Percentiles rank a stretch among this genome's conserved stretches.
These are phyloP conservation scores for Myripristis jacobus DNA, from an alignment of 2,797 vertebrate species.

Conservation along the genomic window DNA sequence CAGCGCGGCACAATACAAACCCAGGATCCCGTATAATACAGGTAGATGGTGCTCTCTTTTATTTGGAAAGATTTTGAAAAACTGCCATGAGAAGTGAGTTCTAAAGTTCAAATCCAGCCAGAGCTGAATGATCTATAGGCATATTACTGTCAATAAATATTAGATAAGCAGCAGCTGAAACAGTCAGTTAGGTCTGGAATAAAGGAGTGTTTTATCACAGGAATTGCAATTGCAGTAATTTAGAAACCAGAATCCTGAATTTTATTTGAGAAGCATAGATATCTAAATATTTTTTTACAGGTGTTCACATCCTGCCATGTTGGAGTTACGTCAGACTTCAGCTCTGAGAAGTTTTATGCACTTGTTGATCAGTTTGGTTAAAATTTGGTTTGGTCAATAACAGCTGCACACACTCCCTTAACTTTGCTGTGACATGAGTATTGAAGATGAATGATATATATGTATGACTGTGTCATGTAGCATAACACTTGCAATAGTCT, in stretches of 20 bases:
- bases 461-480: too few relatives aligned
- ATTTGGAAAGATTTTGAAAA: neutral
- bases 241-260: too few relatives aligned
- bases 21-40: too few relatives aligned
- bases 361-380: too few relatives aligned
- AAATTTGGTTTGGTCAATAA: too few relatives aligned
- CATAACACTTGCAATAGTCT: too few relatives aligned
- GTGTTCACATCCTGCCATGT: neutral
- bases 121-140: neutral
- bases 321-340: neutral
- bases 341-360: too few relatives aligned
- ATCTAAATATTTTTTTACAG: neutral
- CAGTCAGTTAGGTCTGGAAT: neutral
- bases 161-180: neutral
- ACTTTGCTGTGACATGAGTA: too few relatives aligned
- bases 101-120: neutral
- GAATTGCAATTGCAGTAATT: neutral
- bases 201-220: neutral
- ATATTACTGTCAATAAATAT: neutral
- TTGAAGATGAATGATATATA: too few relatives aligned
- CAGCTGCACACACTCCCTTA: too few relatives aligned
- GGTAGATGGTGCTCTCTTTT: neutral
- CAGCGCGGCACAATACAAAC: constrained; percentile 65
- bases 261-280: neutral
- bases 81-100: neutral